Conservation (phyloP, 2,888 invertebrate species). For the Epirrhoe alternata region DNA sequence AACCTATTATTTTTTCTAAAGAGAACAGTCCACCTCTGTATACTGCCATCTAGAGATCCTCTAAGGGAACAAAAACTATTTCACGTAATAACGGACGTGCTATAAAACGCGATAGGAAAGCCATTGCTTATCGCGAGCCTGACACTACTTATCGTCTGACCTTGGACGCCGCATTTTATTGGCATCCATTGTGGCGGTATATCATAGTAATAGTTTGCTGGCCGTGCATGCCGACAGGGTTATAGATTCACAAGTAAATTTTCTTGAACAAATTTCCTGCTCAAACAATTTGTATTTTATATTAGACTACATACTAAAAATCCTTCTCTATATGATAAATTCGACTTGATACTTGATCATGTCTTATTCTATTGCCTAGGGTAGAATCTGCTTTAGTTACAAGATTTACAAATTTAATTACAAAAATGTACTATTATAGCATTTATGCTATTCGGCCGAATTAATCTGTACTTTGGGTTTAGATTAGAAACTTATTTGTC, state of each 20-base stretch:
- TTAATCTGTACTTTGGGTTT: background rate
- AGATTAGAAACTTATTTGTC: slow-evolving; percentile 4
- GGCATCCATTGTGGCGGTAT: slow-evolving; percentile 16
- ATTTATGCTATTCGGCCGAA: background rate
- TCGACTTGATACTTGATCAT: too few relatives aligned
- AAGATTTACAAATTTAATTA: too few relatives aligned
- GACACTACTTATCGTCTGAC: slow-evolving; percentile 51
- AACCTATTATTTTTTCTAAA: background rate
- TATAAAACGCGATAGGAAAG: slow-evolving; percentile 68
- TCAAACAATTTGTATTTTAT: background rate
- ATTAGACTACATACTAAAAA: background rate
- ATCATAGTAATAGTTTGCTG: slow-evolving; percentile 16
- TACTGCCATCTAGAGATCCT: slow-evolving; percentile 49
- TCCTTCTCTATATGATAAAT: too few relatives aligned
- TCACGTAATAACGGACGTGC: slow-evolving; percentile 65
- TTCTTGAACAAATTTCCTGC: background rate
- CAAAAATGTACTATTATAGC: too few relatives aligned
- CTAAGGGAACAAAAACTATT: slow-evolving; percentile 66
- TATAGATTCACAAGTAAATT: slow-evolving; percentile 3
- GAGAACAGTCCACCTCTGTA: slow-evolving; percentile 45
- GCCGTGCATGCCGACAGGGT: slow-evolving; percentile 8
- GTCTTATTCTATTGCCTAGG: too few relatives aligned
- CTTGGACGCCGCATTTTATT: slow-evolving; percentile 42
- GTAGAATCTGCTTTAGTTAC: too few relatives aligned
- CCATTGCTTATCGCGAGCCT: slow-evolving; percentile 62